Conservation (phyloP, 2,113 vertebrate genomes). For the Willisornis vidua region DNA sequence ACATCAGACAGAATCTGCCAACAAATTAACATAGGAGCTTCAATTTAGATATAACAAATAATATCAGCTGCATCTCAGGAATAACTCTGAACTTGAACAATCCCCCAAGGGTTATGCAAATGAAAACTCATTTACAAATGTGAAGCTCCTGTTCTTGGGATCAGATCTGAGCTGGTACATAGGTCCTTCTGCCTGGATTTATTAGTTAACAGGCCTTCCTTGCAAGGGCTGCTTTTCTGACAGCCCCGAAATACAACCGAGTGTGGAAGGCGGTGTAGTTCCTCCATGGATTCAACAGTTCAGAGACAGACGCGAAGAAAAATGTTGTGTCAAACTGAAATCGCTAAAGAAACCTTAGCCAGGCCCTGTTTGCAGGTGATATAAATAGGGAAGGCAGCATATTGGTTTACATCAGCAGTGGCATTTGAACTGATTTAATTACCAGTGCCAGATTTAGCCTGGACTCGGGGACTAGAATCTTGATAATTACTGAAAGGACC, state of each 20-base stretch:
- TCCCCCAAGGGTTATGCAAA: conserved; percentile 20
- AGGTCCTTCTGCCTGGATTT: background rate
- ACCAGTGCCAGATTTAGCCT: conserved; percentile 71
- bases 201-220: background rate
- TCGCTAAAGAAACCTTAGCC: conserved; percentile 69
- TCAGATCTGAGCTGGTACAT: background rate
- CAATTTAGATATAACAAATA: conserved; percentile 51
- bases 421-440: conserved; percentile 73
- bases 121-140: conserved; percentile 12
- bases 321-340: conserved; percentile 70
- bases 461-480: conserved; percentile 67
- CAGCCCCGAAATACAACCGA: conserved; percentile 28
- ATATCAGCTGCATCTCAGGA: conserved; percentile 30
- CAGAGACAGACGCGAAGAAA: conserved; percentile 69
- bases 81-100: background rate
- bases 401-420: conserved; percentile 71
- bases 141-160: background rate
- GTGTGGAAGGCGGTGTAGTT: conserved; percentile 22
- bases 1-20: conserved; percentile 26
- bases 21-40: conserved; percentile 40
- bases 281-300: conserved; percentile 58
- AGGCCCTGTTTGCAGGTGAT: conserved; percentile 69
- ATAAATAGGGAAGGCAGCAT: conserved; percentile 71
- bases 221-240: conserved; percentile 47
- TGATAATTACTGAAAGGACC: conserved; percentile 69